Evolutionary conservation across 2,797 vertebrate species (phyloP).

Genomic region (Epinephelus coioides): DNA sequence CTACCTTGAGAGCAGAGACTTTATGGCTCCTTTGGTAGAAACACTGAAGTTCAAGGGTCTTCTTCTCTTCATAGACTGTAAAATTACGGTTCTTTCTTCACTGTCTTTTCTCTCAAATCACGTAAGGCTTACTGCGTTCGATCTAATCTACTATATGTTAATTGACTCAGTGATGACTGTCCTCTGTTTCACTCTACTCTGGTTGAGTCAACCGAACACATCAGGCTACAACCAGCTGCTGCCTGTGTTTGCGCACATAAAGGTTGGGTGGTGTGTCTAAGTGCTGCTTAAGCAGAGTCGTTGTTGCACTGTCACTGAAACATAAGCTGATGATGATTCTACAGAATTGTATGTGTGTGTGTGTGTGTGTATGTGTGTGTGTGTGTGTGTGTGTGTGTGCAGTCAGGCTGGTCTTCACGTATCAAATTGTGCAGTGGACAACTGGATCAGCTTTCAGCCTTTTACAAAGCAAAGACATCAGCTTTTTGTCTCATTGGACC

Average conservation of each 20-base stretch:
- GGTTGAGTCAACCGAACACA: background rate
- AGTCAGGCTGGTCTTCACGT: constrained; percentile 24
- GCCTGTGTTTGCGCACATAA: background rate
- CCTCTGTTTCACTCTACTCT: background rate
- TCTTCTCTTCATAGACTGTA: background rate
- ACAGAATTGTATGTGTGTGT: constrained; percentile 52
- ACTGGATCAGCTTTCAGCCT: constrained; percentile 76
- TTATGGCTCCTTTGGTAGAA: background rate
- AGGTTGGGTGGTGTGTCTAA: constrained; percentile 10
- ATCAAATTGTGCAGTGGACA: constrained; percentile 85
- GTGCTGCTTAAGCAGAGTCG: constrained; percentile 69
- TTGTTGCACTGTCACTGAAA: constrained; percentile 74
- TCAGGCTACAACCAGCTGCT: background rate
- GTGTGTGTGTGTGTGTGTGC: constrained; percentile 14
- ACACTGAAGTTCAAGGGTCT: background rate
- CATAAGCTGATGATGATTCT: constrained; percentile 72
- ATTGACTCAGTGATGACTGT: background rate
- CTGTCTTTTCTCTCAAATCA: background rate
- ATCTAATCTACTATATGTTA: background rate
- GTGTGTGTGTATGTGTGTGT: constrained; percentile 21
- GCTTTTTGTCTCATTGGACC: constrained; percentile 56
- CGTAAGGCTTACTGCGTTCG: background rate
- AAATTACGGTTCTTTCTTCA: background rate
- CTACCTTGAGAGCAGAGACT: background rate
- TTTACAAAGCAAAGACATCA: constrained; percentile 73